A percentile compares a stretch with the other conserved stretches of the same genome.
Evolutionary conservation across 2,113 vertebrate genomes (phyloP).

Genomic region (Brienomyrus brachyistius): DNA sequence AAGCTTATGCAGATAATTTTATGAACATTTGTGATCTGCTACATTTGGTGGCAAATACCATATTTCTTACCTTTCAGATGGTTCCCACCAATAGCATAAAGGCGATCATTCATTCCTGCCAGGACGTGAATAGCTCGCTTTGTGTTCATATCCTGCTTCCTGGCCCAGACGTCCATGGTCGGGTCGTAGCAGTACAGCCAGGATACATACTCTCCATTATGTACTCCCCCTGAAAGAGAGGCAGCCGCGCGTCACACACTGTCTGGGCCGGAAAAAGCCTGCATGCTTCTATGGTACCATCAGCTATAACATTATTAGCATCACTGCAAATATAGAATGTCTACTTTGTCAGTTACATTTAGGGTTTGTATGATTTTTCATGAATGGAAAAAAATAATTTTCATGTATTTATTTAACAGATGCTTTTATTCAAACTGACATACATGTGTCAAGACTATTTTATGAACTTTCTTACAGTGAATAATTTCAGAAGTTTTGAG

Average conservation of each 20-base stretch:
- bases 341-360: neutral
- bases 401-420: neutral
- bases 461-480: neutral
- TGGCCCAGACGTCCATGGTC: constrained; percentile 96
- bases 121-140: constrained; percentile 94
- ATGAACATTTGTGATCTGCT: neutral
- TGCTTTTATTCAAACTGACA: neutral
- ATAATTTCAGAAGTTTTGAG: neutral
- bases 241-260: neutral
- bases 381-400: neutral
- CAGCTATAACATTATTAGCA: neutral
- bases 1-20: neutral
- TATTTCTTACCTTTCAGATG: constrained; percentile 88
- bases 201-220: constrained; percentile 96
- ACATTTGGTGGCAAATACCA: neutral
- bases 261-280: neutral
- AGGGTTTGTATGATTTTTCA: neutral
- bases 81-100: constrained; percentile 97
- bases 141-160: constrained; percentile 99
- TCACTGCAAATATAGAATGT: neutral
- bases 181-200: constrained; percentile 99
- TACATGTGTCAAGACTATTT: neutral
- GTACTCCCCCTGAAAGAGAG: constrained; percentile 79
- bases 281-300: neutral
- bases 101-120: constrained; percentile 93